phyloP scores from a whole-genome alignment of 2,797 vertebrate genomes.

The Pseudochromis fuscus region DNA sequence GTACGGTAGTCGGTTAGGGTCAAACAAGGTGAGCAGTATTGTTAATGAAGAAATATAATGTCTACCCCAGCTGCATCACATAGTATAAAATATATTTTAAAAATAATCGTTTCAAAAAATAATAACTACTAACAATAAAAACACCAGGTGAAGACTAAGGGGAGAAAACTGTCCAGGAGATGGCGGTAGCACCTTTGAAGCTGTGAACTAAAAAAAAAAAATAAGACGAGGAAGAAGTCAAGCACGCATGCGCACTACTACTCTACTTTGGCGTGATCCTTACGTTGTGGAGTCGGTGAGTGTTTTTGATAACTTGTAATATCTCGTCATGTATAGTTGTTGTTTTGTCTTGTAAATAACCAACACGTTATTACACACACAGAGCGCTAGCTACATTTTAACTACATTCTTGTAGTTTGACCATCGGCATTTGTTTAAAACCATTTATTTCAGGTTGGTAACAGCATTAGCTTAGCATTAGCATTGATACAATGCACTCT shows the following conservation, averaged over 20 bases:
- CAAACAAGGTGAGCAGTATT: slow-evolving; percentile 15
- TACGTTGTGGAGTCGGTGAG: slow-evolving; percentile 65
- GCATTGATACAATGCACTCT: slow-evolving; percentile 1
- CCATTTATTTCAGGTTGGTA: background rate
- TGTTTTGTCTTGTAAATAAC: fast-evolving
- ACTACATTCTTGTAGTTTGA: background rate
- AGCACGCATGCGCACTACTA: slow-evolving; percentile 59
- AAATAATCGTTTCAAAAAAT: no score
- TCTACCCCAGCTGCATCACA: no score
- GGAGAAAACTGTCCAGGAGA: slow-evolving; percentile 29
- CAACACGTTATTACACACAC: fast-evolving
- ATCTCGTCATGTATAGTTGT: fast-evolving
- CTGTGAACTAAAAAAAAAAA: background rate
- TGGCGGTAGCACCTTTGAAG: slow-evolving; percentile 13
- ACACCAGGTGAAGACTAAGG: no score
- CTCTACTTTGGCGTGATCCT: slow-evolving; percentile 38
- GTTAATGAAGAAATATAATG: no score
- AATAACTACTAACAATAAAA: no score
- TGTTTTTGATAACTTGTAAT: slow-evolving; percentile 23
- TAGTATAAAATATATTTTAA: no score
- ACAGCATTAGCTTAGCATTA: slow-evolving; percentile 53
- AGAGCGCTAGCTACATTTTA: fast-evolving
- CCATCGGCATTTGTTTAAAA: fast-evolving
- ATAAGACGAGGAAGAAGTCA: background rate
- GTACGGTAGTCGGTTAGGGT: slow-evolving; percentile 38